A percentile compares a stretch with the other conserved stretches of the same genome.
phyloP scores from a whole-genome alignment of 2,888 invertebrate genomes.

The Ennomos fuscantarius region DNA sequence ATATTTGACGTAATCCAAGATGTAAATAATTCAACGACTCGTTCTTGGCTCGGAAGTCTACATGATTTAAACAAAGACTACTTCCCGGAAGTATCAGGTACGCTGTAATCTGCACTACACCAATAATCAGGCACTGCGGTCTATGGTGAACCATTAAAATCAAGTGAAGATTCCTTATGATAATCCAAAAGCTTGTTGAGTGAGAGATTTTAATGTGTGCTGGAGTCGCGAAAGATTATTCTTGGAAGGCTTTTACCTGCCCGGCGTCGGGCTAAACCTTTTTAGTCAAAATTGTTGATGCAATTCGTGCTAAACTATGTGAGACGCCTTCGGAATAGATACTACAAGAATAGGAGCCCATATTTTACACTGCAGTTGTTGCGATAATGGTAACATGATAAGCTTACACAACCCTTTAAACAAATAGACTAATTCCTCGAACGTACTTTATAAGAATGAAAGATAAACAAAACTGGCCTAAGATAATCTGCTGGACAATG shows the following conservation, averaged over 20 bases:
- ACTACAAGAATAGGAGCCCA: too few species aligned
- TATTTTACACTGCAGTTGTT: too few species aligned
- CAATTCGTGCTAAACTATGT: too few species aligned
- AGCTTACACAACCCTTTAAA: neutral
- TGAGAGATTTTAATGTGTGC: too few species aligned
- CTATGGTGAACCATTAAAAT: too few species aligned
- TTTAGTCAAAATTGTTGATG: too few species aligned
- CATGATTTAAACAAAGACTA: constrained; percentile 4
- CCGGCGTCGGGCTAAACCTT: too few species aligned
- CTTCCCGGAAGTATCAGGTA: constrained; percentile 12
- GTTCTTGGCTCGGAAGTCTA: constrained; percentile 7
- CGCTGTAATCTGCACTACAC: neutral
- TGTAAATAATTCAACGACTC: neutral
- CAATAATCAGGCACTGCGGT: constrained; percentile 1
- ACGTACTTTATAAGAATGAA: neutral
- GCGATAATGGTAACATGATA: too few species aligned
- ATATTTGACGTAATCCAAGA: constrained; percentile 1
- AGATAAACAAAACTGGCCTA: constrained; percentile 4
- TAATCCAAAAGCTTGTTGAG: too few species aligned
- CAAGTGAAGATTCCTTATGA: too few species aligned
- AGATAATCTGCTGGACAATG: constrained; percentile 6
- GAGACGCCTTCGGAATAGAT: too few species aligned
- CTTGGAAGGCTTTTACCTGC: neutral
- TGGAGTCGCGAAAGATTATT: neutral
- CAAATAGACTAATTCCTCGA: constrained; percentile 1